phyloP scores from a whole-genome alignment of 2,888 invertebrate species.

The Nephrotoma flavescens region DNA sequence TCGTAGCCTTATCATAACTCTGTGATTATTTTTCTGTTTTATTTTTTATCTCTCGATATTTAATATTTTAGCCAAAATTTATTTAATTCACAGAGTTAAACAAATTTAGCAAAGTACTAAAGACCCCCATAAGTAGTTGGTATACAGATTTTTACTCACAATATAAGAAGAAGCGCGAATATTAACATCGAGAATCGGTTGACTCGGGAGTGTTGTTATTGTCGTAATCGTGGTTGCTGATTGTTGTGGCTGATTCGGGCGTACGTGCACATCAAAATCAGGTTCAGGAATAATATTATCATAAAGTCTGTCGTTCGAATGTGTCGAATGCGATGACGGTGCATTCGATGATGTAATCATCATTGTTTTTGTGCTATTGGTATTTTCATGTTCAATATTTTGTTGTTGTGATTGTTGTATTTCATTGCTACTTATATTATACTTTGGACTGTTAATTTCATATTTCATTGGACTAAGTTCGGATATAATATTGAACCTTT shows the following conservation, averaged over 20 bases:
- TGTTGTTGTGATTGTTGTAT: neutral
- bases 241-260: neutral
- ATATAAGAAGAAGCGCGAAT: conserved; percentile 29
- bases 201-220: neutral
- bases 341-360: neutral
- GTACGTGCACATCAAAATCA: conserved; percentile 2
- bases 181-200: conserved; percentile 15
- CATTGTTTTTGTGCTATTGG: neutral
- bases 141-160: conserved; percentile 15
- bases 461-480: neutral
- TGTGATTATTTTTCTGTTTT: neutral
- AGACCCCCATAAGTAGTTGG: neutral
- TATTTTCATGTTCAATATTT: neutral
- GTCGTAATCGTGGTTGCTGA: neutral
- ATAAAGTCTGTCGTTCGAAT: neutral
- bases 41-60: neutral
- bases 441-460: neutral
- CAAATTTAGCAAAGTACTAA: neutral
- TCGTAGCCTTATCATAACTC: neutral
- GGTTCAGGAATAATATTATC: neutral
- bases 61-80: neutral
- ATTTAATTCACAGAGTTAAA: neutral
- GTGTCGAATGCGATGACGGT: neutral
- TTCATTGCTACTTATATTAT: neutral
- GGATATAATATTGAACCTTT: neutral